Base-by-base conservation (phyloP, 1,140 invertebrate genomes). In the Colletes latitarsis region DNA sequence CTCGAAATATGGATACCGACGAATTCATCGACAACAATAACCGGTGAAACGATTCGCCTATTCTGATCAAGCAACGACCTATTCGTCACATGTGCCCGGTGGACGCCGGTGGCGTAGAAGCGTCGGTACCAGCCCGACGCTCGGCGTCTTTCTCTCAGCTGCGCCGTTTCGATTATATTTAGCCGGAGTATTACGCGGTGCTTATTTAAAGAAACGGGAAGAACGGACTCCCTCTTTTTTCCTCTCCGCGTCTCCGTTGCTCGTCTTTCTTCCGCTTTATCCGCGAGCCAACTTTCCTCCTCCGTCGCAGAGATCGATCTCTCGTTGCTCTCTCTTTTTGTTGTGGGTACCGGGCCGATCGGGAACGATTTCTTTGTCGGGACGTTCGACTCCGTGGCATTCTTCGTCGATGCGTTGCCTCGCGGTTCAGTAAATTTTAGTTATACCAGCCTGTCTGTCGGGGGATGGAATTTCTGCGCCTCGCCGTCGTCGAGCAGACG, bases 121-220 rank as follows among this genome's bases (percentile, higher is more conserved):
- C 69, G 39, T 77, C 72, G 55, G 46, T 62, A 67, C 30, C 72
- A 60, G 30, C 55, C 30, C 78, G 71, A 81, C 71, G 62, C 63
- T 67, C 14, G 62, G 62, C 62, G 76, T 79, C 77, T 77, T 87
- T 82, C 75, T 87, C 72, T 86, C 81, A 62, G 85, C 80, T 79
- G 78, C 88, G 80, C 78, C 83, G 84, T 77, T 58, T 60, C 70
- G 74, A 84, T 85, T 93, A 93, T 92, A 92, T 92, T 93, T 93
- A 93, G 90, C 72, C 81, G 77, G 82, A 83, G 85, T 90, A 91
- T 92, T 93, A 92, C 91, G 91, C 90, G 89, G 89, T 82, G 81
- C 83, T 92, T 93, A 93, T 92, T 93, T 93, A 92, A 91, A 92
- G 91, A 92, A 90, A 89, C 77, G 86, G 87, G 87, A 92, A 90